A percentile compares a stretch with the other conserved stretches of the same genome.
These are phyloP conservation scores for Sphaerophoria rueppellii DNA, from an alignment of 2,888 invertebrate genomes.

Conservation along the genomic window DNA sequence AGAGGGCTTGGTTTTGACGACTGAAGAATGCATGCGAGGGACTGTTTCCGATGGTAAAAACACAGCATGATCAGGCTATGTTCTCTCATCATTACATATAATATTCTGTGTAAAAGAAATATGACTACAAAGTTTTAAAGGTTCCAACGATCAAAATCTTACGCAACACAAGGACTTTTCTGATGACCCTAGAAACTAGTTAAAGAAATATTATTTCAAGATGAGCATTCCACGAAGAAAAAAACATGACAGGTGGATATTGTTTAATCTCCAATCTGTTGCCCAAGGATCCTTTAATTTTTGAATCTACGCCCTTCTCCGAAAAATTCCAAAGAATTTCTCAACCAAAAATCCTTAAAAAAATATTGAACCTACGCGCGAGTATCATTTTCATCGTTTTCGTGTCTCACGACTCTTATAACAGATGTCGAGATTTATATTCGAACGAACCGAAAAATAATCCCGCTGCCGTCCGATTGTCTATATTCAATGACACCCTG, in stretches of 20 bases:
- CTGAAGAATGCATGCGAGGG: too few species aligned
- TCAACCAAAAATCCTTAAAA: not conserved
- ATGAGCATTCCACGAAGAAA: conserved; percentile 1
- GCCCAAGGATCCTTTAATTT: conserved; percentile 9
- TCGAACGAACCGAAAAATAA: conserved; percentile 20
- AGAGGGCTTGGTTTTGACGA: too few species aligned
- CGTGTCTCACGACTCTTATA: conserved; percentile 64
- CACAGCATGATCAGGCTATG: too few species aligned
- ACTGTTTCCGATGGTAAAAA: too few species aligned
- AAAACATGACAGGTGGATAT: conserved; percentile 19
- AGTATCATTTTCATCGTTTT: conserved; percentile 17
- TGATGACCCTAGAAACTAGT: not conserved
- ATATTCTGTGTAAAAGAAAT: too few species aligned
- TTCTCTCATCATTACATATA: too few species aligned
- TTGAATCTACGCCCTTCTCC: not conserved
- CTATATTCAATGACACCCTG: conserved; percentile 55
- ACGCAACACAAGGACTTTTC: not conserved
- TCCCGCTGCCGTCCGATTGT: conserved; percentile 57
- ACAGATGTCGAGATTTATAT: conserved; percentile 53
- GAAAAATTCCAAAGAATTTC: conserved; percentile 25
- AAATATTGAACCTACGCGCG: not conserved
- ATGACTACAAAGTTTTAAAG: too few species aligned
- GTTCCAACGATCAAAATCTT: too few species aligned
- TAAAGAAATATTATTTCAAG: not conserved
- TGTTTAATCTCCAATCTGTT: conserved; percentile 8